These are phyloP conservation scores for Ophioninae sp. DNA, from an alignment of 2,888 invertebrate species.

Conservation along the genomic window DNA sequence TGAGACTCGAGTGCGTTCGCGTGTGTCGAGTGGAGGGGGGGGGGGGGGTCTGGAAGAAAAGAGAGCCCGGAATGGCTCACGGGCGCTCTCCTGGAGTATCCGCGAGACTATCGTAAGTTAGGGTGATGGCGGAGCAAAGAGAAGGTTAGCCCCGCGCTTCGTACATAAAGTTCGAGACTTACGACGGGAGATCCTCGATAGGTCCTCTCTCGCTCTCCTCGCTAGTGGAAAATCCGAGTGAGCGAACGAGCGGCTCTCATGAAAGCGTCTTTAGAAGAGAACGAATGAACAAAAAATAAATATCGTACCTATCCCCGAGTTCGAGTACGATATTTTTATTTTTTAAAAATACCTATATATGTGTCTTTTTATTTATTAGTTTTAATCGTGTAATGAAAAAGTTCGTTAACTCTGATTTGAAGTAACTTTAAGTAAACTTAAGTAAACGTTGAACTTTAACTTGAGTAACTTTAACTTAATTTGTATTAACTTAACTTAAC, in stretches of 20 bases:
- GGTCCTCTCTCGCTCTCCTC: constrained; percentile 72
- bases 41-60: constrained; percentile 35
- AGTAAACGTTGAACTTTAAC: no score
- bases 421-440: no score
- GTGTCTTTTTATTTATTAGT: no score
- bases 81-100: constrained; percentile 54
- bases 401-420: no score
- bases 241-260: constrained; percentile 77
- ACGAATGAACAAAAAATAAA: constrained; percentile 30
- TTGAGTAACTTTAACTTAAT: no score
- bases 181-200: constrained; percentile 81
- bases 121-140: constrained; percentile 76
- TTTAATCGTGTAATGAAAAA: no score
- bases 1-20: no score
- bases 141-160: constrained; percentile 76
- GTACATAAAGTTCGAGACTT: constrained; percentile 81
- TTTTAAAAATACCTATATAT: no score
- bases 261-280: constrained; percentile 76
- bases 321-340: constrained; percentile 55
- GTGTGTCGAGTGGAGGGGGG: no score
- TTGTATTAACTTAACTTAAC: no score
- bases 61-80: constrained; percentile 49
- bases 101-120: constrained; percentile 80
- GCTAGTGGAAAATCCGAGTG: constrained; percentile 36
- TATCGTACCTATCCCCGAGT: constrained; percentile 60